Conservation (phyloP, 2,888 invertebrate genomes). For the Agrochola lota region DNA sequence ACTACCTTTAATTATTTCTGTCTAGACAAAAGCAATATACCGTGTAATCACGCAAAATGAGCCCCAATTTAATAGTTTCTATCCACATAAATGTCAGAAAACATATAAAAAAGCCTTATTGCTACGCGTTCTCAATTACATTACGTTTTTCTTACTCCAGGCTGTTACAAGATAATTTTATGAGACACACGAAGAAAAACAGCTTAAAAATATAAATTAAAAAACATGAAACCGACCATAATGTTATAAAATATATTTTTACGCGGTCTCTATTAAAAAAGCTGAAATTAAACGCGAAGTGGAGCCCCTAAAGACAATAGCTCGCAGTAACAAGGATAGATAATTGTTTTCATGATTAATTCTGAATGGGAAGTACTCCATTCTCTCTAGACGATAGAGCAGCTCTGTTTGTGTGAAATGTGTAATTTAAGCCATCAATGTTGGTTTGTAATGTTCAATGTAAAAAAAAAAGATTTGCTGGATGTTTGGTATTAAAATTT, state of each 20-base stretch:
- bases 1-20: conserved; percentile 9
- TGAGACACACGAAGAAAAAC: conserved; percentile 26
- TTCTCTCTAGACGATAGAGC: conserved; percentile 29
- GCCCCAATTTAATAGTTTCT: conserved; percentile 9
- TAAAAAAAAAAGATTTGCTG: neutral
- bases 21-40: conserved; percentile 33
- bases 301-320: conserved; percentile 71
- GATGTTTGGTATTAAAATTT: neutral
- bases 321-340: conserved; percentile 77
- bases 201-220: conserved; percentile 49
- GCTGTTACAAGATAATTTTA: conserved; percentile 27
- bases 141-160: conserved; percentile 17
- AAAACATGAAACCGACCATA: conserved; percentile 54
- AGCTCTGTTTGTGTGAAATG: conserved; percentile 24
- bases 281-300: conserved; percentile 46
- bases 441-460: conserved; percentile 11
- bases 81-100: conserved; percentile 11
- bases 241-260: conserved; percentile 62
- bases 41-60: conserved; percentile 6
- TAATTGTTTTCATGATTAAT: conserved; percentile 87
- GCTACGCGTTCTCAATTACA: conserved; percentile 25
- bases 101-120: conserved; percentile 10
- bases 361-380: conserved; percentile 72
- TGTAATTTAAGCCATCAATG: conserved; percentile 31
- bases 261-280: conserved; percentile 47